Evolutionary conservation across 30 jellyfish, hydroid and myxozoan species (phyloP).

Genomic region (Phacellophora camtschatica): DNA sequence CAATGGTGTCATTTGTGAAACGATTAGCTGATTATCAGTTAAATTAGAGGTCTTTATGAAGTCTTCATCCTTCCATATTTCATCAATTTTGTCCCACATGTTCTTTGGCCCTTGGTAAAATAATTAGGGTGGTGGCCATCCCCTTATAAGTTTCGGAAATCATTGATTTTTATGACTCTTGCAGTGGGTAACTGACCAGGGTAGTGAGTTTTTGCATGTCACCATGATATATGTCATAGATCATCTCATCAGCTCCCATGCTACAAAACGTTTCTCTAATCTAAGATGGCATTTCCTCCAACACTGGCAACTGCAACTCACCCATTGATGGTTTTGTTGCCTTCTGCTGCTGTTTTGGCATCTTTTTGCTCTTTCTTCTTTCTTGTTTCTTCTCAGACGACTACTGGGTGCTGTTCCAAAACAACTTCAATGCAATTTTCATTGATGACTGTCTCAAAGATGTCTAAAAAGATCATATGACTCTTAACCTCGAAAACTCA

Average conservation of each 20-base stretch:
- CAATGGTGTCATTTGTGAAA: too few species aligned
- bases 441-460: too few species aligned
- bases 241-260: constrained; percentile 56
- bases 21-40: too few species aligned
- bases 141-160: constrained; percentile 42
- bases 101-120: constrained; percentile 45
- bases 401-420: constrained; percentile 29
- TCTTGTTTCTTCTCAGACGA: constrained; percentile 18
- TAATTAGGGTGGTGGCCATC: constrained; percentile 40
- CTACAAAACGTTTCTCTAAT: constrained; percentile 27
- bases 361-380: background rate
- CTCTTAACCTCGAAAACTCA: too few species aligned
- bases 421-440: constrained; percentile 26
- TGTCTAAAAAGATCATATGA: too few species aligned
- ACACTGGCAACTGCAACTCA: constrained; percentile 12
- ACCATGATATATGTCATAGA: constrained; percentile 29
- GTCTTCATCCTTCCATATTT: constrained; percentile 50
- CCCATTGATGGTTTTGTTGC: constrained; percentile 14
- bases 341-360: constrained; percentile 1
- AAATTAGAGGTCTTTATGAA: constrained; percentile 22
- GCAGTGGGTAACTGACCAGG: constrained; percentile 48
- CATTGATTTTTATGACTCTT: constrained; percentile 3
- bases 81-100: constrained; percentile 48
- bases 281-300: constrained; percentile 32
- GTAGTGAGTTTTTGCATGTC: constrained; percentile 42